Base-by-base conservation (phyloP, 2,797 vertebrate genomes). In the Enteromius trimaculatus region DNA sequence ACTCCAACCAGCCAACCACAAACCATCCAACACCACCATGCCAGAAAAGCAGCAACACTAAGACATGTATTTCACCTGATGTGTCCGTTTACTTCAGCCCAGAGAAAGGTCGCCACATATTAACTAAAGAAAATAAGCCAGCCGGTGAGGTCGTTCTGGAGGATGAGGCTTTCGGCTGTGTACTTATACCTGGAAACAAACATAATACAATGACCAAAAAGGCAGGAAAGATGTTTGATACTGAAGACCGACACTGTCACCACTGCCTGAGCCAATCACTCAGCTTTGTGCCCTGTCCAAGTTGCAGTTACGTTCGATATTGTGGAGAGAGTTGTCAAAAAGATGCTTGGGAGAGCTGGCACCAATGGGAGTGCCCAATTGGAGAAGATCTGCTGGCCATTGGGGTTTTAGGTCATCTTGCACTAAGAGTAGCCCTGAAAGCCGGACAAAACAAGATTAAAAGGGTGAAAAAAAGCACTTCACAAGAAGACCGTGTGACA, bases 251-350 rank as follows among this genome's bases (percentile, higher is more conserved):
- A 68, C 92, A 93, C 78, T 99, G 98, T 88, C 98, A 99, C 90
- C 88, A 65, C 85, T 99, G 98, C 86, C 89, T 99, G 91, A 87
- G 83, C 49, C 93, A 92, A 49, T 92, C 93, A 0, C 42, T 93
- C 62, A 90, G 92, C 84, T 87, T 89, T 0, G 85, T 98, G 80
- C 96, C 97, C 0, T 99, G 98, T 77, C 82, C 42, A 0, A 89
- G 92, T 0, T 99, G 98, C 81, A 96, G 96, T 69, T 98, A 97
- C 8, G 93, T 94, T 58, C 92, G 91, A 34, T 99, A 98, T 88
- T 99, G 98, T 86, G 95, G 96, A 58, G 86, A 86, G 1, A 65
- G 39, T 44, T 99, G 98, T 77, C 91, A 89, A 88, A 89, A 86
- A 0, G n/a, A 87, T 47, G 97, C 98, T 0, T 98, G 97, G 97